Conservation (phyloP, 2,797 vertebrate species). For the Hephaestus fuliginosus region DNA sequence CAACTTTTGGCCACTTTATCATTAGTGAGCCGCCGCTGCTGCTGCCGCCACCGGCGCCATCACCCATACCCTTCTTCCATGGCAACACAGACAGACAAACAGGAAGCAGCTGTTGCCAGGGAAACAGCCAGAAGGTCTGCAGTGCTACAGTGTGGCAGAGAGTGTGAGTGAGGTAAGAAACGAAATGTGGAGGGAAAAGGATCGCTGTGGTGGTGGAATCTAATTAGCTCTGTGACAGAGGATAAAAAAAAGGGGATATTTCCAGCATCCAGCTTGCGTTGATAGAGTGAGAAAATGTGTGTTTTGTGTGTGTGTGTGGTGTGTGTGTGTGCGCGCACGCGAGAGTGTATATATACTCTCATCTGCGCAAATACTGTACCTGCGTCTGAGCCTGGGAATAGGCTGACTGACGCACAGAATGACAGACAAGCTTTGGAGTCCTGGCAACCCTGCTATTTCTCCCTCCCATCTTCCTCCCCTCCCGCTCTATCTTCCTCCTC, state of each 20-base stretch:
- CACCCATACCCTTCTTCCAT: constrained; percentile 57
- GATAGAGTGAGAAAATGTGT: constrained; percentile 56
- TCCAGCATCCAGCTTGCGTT: constrained; percentile 50
- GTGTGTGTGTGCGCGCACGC: background rate
- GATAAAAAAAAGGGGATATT: constrained; percentile 62
- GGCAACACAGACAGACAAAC: constrained; percentile 83
- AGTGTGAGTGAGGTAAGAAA: constrained; percentile 79
- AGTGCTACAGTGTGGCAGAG: constrained; percentile 70
- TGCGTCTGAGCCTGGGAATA: constrained; percentile 85
- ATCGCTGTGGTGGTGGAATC: constrained; percentile 75
- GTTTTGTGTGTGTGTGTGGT: constrained; percentile 11
- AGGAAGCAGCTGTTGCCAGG: constrained; percentile 88
- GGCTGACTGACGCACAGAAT: constrained; percentile 84
- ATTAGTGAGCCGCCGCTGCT: constrained; percentile 18
- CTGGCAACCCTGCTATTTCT: constrained; percentile 78
- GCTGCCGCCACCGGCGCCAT: background rate
- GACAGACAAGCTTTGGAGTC: constrained; percentile 81
- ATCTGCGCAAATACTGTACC: constrained; percentile 76
- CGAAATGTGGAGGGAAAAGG: constrained; percentile 61
- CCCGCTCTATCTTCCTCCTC: constrained; percentile 29
- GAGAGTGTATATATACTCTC: constrained; percentile 38
- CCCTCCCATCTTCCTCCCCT: constrained; percentile 54
- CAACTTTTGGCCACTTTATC: constrained; percentile 31
- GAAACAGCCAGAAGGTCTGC: constrained; percentile 81
- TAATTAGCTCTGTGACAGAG: constrained; percentile 78